phyloP scores from a whole-genome alignment of 1,140 invertebrate species.

The Helicoverpa zea region DNA sequence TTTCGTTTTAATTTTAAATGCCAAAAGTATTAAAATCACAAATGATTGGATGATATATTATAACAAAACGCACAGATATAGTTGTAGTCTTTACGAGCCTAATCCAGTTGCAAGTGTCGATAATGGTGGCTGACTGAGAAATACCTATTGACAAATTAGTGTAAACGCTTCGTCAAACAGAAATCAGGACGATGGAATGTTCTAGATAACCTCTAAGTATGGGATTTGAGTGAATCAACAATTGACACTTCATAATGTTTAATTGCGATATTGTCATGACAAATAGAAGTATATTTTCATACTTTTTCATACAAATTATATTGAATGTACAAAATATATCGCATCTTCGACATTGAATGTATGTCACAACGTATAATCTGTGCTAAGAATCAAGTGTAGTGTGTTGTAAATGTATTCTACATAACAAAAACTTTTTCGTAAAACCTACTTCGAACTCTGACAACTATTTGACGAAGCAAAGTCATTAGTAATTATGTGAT shows the following conservation, averaged over 20 bases:
- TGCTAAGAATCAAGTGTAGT: too few relatives aligned
- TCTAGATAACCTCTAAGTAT: constrained; percentile 5
- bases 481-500: constrained; percentile 49
- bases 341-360: constrained; percentile 10
- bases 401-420: neutral
- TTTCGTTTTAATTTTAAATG: neutral
- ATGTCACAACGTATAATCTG: neutral
- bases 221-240: neutral
- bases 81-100: constrained; percentile 34
- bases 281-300: constrained; percentile 40
- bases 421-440: neutral
- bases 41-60: neutral
- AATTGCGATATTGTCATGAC: constrained; percentile 19
- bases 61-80: constrained; percentile 33
- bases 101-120: constrained; percentile 58
- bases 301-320: constrained; percentile 29
- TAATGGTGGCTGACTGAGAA: constrained; percentile 61
- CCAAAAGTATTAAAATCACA: constrained; percentile 6
- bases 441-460: neutral
- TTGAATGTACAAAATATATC: constrained; percentile 33
- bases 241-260: neutral
- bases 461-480: constrained; percentile 41
- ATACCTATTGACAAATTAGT: constrained; percentile 48
- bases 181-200: constrained; percentile 32
- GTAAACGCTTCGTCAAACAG: constrained; percentile 46